phyloP scores from a whole-genome alignment of 2,797 vertebrate species.

The Spinus olivaceus region DNA sequence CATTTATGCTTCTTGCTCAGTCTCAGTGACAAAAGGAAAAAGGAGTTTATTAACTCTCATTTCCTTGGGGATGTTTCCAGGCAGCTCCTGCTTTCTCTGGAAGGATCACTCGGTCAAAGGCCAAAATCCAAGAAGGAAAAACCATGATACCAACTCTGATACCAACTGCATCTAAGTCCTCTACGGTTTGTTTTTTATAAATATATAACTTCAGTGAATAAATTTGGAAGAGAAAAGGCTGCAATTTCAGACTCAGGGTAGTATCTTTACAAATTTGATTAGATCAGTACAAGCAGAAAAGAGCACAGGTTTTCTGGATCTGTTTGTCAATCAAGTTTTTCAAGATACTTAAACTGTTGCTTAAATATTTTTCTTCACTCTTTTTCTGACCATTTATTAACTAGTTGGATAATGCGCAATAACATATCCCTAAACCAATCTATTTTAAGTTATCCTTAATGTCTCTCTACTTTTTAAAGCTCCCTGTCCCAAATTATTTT shows the following conservation, averaged over 20 bases:
- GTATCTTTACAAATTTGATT: not conserved
- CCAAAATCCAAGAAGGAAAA: conserved; percentile 64
- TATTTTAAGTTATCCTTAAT: not conserved
- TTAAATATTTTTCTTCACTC: not conserved
- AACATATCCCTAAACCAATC: not conserved
- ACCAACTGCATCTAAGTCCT: not conserved
- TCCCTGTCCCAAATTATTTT: not conserved
- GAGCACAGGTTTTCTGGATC: not conserved
- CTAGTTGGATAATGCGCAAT: not conserved
- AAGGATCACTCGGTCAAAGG: conserved; percentile 73
- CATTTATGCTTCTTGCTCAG: not conserved
- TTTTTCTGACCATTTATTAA: not conserved
- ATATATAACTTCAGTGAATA: not conserved
- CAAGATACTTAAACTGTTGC: not conserved
- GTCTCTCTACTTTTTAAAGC: not conserved
- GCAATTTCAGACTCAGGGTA: not conserved
- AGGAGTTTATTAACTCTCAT: not conserved
- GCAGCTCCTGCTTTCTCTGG: conserved; percentile 26
- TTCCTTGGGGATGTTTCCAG: conserved; percentile 52
- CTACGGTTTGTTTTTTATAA: not conserved
- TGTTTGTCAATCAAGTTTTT: not conserved
- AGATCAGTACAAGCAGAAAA: not conserved
- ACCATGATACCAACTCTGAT: not conserved
- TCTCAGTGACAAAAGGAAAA: accelerated
- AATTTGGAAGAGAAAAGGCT: not conserved